Conservation (phyloP, 2,888 invertebrate species). For the Bruchidius siliquastri region DNA sequence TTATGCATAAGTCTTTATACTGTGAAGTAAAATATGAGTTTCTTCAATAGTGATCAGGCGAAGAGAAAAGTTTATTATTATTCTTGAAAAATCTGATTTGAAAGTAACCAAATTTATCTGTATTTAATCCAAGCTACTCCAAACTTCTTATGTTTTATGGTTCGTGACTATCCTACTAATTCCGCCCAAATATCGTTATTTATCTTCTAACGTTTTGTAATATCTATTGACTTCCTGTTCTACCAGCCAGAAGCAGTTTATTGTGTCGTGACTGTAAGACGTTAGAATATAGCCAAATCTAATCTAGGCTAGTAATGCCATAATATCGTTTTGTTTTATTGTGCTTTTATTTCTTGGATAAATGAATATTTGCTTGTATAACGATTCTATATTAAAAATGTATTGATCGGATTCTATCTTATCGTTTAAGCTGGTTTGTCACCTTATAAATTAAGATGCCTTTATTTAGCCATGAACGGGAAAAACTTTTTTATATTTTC, state of each 20-base stretch:
- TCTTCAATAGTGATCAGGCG: too few relatives aligned
- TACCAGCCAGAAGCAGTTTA: neutral
- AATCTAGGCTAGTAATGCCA: neutral
- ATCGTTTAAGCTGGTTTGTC: neutral
- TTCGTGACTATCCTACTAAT: neutral
- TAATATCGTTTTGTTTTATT: neutral
- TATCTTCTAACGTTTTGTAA: neutral
- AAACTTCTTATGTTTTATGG: neutral
- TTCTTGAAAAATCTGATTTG: too few relatives aligned
- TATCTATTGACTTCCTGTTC: neutral
- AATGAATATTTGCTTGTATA: neutral
- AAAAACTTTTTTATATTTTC: too few relatives aligned
- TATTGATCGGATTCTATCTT: neutral
- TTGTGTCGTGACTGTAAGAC: neutral
- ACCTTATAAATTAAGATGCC: too few relatives aligned
- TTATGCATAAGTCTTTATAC: too few relatives aligned
- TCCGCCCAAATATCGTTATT: neutral
- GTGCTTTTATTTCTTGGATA: neutral
- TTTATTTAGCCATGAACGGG: too few relatives aligned
- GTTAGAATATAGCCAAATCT: neutral
- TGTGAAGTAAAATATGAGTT: too few relatives aligned
- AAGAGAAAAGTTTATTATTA: too few relatives aligned
- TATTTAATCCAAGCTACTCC: neutral
- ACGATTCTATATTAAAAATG: neutral
- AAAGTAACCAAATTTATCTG: too few relatives aligned